phyloP scores from a whole-genome alignment of 2,113 vertebrate genomes.

The Melierax canorus region DNA sequence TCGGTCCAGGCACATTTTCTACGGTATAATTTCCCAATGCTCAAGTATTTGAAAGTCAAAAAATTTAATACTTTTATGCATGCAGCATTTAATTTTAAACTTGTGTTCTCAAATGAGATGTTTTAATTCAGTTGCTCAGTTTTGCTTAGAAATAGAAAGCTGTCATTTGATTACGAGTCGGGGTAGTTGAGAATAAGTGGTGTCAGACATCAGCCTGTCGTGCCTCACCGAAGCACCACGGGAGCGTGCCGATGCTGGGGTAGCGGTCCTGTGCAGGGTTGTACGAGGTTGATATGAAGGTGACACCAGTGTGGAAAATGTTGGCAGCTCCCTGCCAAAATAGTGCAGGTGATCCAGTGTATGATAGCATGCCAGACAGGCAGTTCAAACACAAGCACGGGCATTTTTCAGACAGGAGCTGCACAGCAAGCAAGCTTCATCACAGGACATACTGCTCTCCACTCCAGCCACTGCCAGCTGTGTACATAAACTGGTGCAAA shows the following conservation, averaged over 20 bases:
- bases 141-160: neutral
- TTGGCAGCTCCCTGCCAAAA: neutral
- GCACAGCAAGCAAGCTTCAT: neutral
- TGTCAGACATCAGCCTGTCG: neutral
- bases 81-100: neutral
- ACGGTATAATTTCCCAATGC: neutral
- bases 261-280: rapidly evolving
- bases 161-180: neutral
- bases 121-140: neutral
- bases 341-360: neutral
- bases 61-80: neutral
- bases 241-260: rapidly evolving
- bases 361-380: neutral
- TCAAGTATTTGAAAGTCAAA: constrained; percentile 36
- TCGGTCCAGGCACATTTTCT: neutral
- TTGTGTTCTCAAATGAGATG: neutral
- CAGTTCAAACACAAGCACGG: neutral
- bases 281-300: neutral
- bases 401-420: neutral
- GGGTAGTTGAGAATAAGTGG: neutral
- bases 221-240: neutral
- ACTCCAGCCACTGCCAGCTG: neutral
- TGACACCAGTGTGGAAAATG: neutral
- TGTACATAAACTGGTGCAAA: neutral
- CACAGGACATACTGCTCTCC: neutral